Evolutionary conservation across 2,888 invertebrate genomes (phyloP).

Genomic region (Resseliella maxima): DNA sequence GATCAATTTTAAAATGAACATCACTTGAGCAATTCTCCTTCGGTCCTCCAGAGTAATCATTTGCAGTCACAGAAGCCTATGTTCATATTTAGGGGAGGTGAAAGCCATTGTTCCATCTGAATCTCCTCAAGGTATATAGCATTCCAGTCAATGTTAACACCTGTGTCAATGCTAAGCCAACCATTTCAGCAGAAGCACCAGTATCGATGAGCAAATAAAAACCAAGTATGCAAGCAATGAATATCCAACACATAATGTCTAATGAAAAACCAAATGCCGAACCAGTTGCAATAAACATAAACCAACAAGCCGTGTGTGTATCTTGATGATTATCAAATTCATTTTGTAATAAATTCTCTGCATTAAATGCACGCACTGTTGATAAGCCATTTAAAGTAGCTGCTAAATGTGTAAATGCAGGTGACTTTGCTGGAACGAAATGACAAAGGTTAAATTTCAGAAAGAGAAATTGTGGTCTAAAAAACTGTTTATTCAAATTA

Average conservation of each 20-base stretch:
- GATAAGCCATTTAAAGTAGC: slow-evolving; percentile 80
- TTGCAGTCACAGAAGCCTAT: no score
- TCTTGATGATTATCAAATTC: slow-evolving; percentile 73
- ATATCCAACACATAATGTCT: neutral
- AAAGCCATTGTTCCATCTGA: no score
- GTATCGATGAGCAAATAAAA: slow-evolving; percentile 61
- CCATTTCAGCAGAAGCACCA: slow-evolving; percentile 66
- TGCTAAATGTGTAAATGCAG: slow-evolving; percentile 82
- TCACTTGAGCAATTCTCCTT: no score
- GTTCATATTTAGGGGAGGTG: no score
- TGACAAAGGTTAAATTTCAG: no score
- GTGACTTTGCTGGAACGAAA: slow-evolving; percentile 81
- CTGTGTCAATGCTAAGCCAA: slow-evolving; percentile 71
- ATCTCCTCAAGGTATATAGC: no score
- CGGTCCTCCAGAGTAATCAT: no score
- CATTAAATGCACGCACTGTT: slow-evolving; percentile 80
- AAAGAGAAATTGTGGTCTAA: no score
- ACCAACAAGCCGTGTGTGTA: slow-evolving; percentile 78
- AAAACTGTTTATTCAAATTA: no score
- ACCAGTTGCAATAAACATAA: slow-evolving; percentile 76
- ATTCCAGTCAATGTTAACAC: slow-evolving; percentile 71
- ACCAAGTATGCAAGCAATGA: neutral
- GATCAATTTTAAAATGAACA: no score
- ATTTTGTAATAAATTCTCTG: slow-evolving; percentile 71
- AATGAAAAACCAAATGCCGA: slow-evolving; percentile 77